These are phyloP conservation scores for Trilocha varians DNA, from an alignment of 2,888 invertebrate genomes.

Conservation along the genomic window DNA sequence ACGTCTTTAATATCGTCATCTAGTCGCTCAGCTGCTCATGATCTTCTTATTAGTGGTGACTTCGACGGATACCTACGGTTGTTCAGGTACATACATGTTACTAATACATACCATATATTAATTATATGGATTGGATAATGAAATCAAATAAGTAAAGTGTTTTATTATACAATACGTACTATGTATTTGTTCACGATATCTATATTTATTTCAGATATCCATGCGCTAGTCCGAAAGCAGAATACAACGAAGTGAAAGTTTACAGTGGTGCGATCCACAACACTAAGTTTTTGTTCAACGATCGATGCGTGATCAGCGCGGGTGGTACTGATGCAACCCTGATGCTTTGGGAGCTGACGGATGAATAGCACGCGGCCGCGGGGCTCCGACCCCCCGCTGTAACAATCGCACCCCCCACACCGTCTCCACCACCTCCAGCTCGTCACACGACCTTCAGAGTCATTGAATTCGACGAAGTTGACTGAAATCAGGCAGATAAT, in stretches of 20 bases:
- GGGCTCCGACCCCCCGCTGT: constrained; percentile 48
- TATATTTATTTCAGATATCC: constrained; percentile 77
- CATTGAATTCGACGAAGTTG: constrained; percentile 55
- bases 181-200: too few relatives aligned
- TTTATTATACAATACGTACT: too few relatives aligned
- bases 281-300: constrained; percentile 88
- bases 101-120: too few relatives aligned
- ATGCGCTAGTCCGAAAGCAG: constrained; percentile 87
- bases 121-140: too few relatives aligned
- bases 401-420: constrained; percentile 53
- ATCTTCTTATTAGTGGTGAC: constrained; percentile 88
- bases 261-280: constrained; percentile 88
- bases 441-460: constrained; percentile 46
- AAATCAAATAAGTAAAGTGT: too few relatives aligned
- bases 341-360: constrained; percentile 92
- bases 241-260: constrained; percentile 90
- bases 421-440: constrained; percentile 49
- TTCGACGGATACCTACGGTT: constrained; percentile 90
- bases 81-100: constrained; percentile 76
- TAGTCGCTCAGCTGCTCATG: constrained; percentile 87
- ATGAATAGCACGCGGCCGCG: constrained; percentile 76
- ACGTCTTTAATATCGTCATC: constrained; percentile 87
- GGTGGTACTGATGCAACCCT: constrained; percentile 92
- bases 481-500: constrained; percentile 28
- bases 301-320: constrained; percentile 86